Percentiles rank a stretch among this genome's conserved stretches.
Evolutionary conservation across 2,113 vertebrate species (phyloP).

Genomic region (Micromys minutus): DNA sequence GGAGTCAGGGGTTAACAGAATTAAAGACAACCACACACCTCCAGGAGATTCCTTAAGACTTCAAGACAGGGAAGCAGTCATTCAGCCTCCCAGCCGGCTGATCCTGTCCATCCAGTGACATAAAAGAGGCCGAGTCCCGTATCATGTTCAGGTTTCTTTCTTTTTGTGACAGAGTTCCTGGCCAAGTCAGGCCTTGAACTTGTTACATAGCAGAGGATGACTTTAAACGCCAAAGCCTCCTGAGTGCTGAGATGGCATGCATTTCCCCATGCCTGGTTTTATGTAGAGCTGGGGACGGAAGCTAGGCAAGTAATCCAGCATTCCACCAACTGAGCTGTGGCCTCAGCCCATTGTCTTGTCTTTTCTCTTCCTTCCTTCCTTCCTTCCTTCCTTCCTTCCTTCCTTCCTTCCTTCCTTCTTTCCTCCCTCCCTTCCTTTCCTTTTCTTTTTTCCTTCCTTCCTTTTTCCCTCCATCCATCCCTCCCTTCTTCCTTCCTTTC

Average conservation of each 20-base stretch:
- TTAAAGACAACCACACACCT: slow-evolving; percentile 53
- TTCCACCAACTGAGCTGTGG: not conserved
- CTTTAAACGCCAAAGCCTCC: not conserved
- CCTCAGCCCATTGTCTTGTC: not conserved
- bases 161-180: not conserved
- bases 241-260: not conserved
- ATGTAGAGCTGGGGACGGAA: not conserved
- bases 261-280: not conserved
- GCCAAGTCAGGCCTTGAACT: not conserved
- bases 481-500: too few relatives aligned
- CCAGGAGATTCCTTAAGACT: slow-evolving; percentile 28
- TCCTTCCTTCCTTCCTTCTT: rapidly evolving
- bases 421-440: too few relatives aligned
- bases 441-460: too few relatives aligned
- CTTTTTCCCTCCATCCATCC: too few relatives aligned
- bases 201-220: not conserved
- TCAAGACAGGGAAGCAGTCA: not conserved
- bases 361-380: not conserved
- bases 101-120: not conserved
- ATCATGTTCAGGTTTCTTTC: not conserved
- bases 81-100: not conserved
- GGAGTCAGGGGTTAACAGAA: slow-evolving; percentile 63
- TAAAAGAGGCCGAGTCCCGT: not conserved
- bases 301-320: not conserved
- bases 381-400: too few relatives aligned